Evolutionary conservation across 2,113 vertebrate species (phyloP).

Genomic region (Marmota flaviventris): DNA sequence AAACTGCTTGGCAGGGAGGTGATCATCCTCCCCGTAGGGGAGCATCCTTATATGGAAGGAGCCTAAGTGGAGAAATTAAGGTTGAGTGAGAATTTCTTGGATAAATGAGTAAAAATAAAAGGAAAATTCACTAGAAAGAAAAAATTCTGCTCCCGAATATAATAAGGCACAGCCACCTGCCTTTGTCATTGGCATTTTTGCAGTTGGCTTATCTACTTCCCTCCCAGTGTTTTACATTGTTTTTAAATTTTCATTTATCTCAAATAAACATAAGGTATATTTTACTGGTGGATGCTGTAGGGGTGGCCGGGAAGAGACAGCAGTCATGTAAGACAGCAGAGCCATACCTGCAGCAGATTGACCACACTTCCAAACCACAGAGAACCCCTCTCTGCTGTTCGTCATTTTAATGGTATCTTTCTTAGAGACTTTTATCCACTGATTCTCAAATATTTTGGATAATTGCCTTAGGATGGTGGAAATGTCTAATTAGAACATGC

Average conservation of each 20-base stretch:
- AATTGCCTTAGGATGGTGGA: not conserved
- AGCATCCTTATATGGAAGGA: not conserved
- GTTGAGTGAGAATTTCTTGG: not conserved
- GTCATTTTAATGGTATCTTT: not conserved
- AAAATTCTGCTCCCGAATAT: not conserved
- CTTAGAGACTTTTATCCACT: not conserved
- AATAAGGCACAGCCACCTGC: not conserved
- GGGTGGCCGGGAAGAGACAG: not conserved
- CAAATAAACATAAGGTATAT: not conserved
- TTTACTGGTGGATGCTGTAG: not conserved
- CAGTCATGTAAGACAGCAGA: not conserved
- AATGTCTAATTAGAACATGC: not conserved
- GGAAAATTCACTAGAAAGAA: not conserved
- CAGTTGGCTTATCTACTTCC: not conserved
- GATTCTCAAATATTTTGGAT: not conserved
- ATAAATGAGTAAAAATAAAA: not conserved
- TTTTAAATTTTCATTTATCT: not conserved
- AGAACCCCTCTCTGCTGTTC: not conserved
- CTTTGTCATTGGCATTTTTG: not conserved
- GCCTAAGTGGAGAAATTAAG: not conserved
- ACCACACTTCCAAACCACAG: not conserved
- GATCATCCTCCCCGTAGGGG: too few relatives aligned
- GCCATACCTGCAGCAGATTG: not conserved
- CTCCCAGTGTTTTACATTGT: not conserved
- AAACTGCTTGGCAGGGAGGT: too few relatives aligned